Evolutionary conservation across 1,140 invertebrate genomes (phyloP), one percentile per base, ranked within the genome.

Genomic region (Drosophila ananassae): DNA sequence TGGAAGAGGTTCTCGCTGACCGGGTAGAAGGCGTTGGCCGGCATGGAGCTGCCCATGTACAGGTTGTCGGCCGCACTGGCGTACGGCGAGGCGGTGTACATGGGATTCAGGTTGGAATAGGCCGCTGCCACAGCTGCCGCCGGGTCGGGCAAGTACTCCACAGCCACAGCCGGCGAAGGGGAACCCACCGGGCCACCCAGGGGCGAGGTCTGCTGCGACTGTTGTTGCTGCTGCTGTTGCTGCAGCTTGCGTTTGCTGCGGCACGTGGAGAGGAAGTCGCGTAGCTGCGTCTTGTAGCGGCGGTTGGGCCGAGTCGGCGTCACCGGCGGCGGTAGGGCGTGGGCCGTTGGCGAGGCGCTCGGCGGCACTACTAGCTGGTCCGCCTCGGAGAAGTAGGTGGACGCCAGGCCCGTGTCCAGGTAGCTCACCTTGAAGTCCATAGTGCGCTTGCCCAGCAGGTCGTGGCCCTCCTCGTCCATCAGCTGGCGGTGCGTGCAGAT

Each of bases 351-450:
- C 7, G 91, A 93, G 9, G 87, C 87, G 44, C 92, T 92, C 5
- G 93, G 93, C 3, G 94, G 93, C 79, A 94, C 93, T 1, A 97
- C 94, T n/a, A 98, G 92, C 84, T 96, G 96, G 77, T 97, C 96
- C 25, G 94, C 94, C 84, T 98, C 97, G 2, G 96, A 96, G 91
- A 98, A 97, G 91, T 98, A 98, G 17, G 96, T 95, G 81, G 96
- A 97, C 1, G 97, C 97, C 48, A 98, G 93, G 2, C 97, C 97
- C 0, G 97, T 97, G 85, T 98, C 98, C 79, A 98, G 93, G 92
- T 99, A 99, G 83, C 98, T 99, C 10, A 92, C 97, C 94, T 99
- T 99, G 91, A 99, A 99, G 92, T 99, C 98, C 97, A 99, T 99
- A 1, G 98, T 99, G 58, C 98, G 95, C 92, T 99, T 99, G 6